These are phyloP conservation scores for Junonia oenone DNA, from an alignment of 2,888 invertebrate genomes.

Conservation along the genomic window DNA sequence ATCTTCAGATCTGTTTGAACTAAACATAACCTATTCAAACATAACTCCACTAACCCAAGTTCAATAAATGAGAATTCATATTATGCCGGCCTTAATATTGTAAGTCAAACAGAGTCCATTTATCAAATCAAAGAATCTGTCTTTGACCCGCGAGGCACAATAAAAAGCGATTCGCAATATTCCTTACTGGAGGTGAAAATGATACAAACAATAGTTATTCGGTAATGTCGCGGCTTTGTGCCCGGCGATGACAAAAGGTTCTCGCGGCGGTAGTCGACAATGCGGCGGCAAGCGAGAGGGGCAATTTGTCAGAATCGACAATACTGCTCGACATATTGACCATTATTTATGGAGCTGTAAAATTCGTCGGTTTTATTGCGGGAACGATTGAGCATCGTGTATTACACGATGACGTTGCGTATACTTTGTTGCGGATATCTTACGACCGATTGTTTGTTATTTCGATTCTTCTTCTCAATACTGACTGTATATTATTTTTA, in stretches of 20 bases:
- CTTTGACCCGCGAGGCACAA: slow-evolving; percentile 59
- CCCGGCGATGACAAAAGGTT: slow-evolving; percentile 54
- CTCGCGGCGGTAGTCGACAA: slow-evolving; percentile 64
- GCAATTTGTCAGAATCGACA: slow-evolving; percentile 78
- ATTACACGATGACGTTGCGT: slow-evolving; percentile 58
- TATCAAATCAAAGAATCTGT: slow-evolving; percentile 54
- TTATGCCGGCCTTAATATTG: slow-evolving; percentile 42
- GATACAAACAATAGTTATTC: slow-evolving; percentile 69
- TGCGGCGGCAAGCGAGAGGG: slow-evolving; percentile 65
- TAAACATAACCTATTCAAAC: slow-evolving; percentile 41
- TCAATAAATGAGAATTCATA: slow-evolving; percentile 42
- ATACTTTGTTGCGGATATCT: slow-evolving; percentile 53
- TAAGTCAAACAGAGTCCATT: slow-evolving; percentile 59
- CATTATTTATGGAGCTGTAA: slow-evolving; percentile 76
- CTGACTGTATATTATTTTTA: neutral
- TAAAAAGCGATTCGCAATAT: slow-evolving; percentile 62
- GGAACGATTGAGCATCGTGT: slow-evolving; percentile 70
- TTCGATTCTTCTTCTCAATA: neutral
- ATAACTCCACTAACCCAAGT: no score
- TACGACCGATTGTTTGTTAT: slow-evolving; percentile 38
- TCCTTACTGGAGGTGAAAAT: slow-evolving; percentile 67
- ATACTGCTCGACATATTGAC: slow-evolving; percentile 74
- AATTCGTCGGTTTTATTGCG: slow-evolving; percentile 70
- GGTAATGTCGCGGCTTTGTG: slow-evolving; percentile 57
- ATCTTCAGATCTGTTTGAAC: slow-evolving; percentile 41